phyloP scores from a whole-genome alignment of 2,113 vertebrate species.

The Pollachius pollachius region DNA sequence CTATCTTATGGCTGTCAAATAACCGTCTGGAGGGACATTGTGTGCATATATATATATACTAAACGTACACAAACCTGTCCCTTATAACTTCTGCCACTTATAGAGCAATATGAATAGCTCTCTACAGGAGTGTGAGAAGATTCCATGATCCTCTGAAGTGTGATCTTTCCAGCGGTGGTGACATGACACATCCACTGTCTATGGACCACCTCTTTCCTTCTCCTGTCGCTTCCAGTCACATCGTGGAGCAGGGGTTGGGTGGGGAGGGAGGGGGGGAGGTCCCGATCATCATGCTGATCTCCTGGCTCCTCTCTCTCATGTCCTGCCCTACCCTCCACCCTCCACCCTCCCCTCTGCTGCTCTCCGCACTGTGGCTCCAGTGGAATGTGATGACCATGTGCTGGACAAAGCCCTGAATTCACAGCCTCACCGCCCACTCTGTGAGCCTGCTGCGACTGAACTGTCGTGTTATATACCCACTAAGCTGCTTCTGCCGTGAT shows the following conservation, averaged over 20 bases:
- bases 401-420: constrained; percentile 75
- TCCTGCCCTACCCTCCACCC: constrained; percentile 39
- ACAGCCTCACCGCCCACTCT: constrained; percentile 63
- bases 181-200: background rate
- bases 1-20: background rate
- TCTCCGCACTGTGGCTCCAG: constrained; percentile 68
- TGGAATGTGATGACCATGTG: constrained; percentile 77
- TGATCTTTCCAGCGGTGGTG: too few species aligned
- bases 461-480: constrained; percentile 14
- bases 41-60: too few species aligned
- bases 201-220: background rate
- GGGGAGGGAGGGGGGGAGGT: background rate
- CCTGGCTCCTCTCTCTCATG: constrained; percentile 25
- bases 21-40: background rate
- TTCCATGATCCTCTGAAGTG: background rate
- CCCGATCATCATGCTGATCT: constrained; percentile 1
- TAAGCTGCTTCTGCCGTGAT: too few species aligned
- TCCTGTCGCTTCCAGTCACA: background rate
- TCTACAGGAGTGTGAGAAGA: background rate
- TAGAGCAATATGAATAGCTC: background rate
- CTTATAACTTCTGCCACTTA: too few species aligned
- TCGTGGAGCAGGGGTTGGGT: background rate
- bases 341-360: constrained; percentile 62
- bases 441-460: constrained; percentile 39
- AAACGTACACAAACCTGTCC: too few species aligned